These are phyloP conservation scores for Chlorops oryzae DNA, from an alignment of 1,140 invertebrate genomes.

Conservation along the genomic window DNA sequence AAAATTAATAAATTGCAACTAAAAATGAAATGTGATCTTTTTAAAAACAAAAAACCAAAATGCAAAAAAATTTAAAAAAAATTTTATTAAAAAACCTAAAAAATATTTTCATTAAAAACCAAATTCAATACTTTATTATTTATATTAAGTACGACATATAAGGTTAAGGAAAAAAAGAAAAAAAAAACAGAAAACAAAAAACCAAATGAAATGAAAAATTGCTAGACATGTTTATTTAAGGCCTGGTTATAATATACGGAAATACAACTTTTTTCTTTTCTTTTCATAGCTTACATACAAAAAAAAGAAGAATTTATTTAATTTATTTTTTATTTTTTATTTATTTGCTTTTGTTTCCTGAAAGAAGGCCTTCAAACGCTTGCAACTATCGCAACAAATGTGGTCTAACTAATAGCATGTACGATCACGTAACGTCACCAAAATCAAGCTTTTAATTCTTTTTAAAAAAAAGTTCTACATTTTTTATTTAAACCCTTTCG, in stretches of 20 bases:
- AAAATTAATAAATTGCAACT: conserved; percentile 23
- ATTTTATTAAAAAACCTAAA: conserved; percentile 12
- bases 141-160: conserved; percentile 27
- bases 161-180: conserved; percentile 11
- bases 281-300: no score
- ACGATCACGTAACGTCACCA: no score
- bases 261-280: conserved; percentile 26
- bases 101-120: background rate
- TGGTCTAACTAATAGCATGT: no score
- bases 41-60: conserved; percentile 35
- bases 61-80: conserved; percentile 12
- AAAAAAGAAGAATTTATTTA: no score
- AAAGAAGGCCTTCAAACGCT: no score
- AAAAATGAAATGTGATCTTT: conserved; percentile 48
- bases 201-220: conserved; percentile 9
- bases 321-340: no score
- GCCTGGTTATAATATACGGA: conserved; percentile 48
- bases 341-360: no score
- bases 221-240: conserved; percentile 40
- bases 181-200: conserved; percentile 3
- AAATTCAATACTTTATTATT: conserved; percentile 15
- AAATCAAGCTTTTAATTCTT: no score
- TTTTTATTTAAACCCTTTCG: no score
- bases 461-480: no score
- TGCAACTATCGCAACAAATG: no score